These are phyloP conservation scores for Araneus ventricosus DNA, from an alignment of 1,140 invertebrate genomes.

Conservation along the genomic window DNA sequence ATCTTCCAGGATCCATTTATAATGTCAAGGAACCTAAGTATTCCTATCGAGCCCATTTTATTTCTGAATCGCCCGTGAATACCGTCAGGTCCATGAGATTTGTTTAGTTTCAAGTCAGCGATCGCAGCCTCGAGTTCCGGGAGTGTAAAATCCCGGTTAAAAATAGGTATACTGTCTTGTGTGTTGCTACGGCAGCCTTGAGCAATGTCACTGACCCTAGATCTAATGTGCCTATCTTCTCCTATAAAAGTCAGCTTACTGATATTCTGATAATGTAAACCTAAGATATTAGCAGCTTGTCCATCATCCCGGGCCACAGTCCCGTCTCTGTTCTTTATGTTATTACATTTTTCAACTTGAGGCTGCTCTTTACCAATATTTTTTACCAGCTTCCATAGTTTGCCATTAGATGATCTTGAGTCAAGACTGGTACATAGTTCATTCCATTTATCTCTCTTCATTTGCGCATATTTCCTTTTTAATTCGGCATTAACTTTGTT, in stretches of 20 bases:
- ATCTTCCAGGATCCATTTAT: neutral
- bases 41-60: no score
- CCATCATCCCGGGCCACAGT: neutral
- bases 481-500: conserved; percentile 2
- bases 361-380: neutral
- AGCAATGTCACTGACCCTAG: neutral
- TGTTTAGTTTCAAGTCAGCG: neutral
- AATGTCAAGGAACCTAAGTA: neutral
- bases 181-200: neutral
- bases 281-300: neutral
- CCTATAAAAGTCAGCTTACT: neutral
- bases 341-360: neutral
- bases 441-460: conserved; percentile 13
- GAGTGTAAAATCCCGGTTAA: no score
- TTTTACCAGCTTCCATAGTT: conserved; percentile 28
- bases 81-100: neutral
- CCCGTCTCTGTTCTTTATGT: neutral
- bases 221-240: neutral
- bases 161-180: no score
- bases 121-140: neutral
- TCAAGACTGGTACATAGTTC: neutral
- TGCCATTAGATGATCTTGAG: neutral
- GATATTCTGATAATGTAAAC: neutral
- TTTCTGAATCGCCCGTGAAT: neutral
- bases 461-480: neutral